phyloP scores from a whole-genome alignment of 1,140 invertebrate species.

The Solenopsis fugax region DNA sequence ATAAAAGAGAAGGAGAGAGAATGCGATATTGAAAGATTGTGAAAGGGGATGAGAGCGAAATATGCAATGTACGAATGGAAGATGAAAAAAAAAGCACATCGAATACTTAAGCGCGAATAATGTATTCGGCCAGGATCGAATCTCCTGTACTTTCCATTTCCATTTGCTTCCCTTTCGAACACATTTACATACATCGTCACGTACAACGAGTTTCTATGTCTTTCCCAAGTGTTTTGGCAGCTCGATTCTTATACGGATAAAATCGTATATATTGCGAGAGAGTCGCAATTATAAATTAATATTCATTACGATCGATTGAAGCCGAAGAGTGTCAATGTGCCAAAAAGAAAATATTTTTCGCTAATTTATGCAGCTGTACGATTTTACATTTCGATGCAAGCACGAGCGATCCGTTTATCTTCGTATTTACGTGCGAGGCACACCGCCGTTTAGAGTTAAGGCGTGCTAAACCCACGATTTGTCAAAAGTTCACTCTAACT shows the following conservation, averaged over 20 bases:
- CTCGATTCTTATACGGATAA: constrained; percentile 45
- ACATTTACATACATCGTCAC: constrained; percentile 37
- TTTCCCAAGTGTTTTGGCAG: constrained; percentile 53
- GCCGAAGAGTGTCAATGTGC: constrained; percentile 52
- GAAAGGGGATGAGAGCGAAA: constrained; percentile 15
- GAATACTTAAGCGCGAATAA: constrained; percentile 63
- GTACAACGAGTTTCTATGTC: constrained; percentile 58
- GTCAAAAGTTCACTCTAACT: neutral
- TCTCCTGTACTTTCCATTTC: constrained; percentile 63
- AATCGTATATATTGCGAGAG: constrained; percentile 21
- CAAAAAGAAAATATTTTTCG: constrained; percentile 19
- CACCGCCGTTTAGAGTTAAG: neutral
- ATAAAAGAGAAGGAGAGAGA: neutral
- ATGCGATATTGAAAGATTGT: constrained; percentile 33
- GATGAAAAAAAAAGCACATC: constrained; percentile 54
- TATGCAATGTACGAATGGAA: constrained; percentile 29
- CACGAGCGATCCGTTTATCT: neutral
- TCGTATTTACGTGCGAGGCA: neutral
- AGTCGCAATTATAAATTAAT: constrained; percentile 47
- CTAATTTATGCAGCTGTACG: neutral
- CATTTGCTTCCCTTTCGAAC: constrained; percentile 60
- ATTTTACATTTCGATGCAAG: neutral
- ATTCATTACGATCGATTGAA: constrained; percentile 42
- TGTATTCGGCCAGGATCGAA: constrained; percentile 58
- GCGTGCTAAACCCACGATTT: neutral